These are phyloP conservation scores for Rostratula benghalensis DNA, from an alignment of 2,113 vertebrate species.

Conservation along the genomic window DNA sequence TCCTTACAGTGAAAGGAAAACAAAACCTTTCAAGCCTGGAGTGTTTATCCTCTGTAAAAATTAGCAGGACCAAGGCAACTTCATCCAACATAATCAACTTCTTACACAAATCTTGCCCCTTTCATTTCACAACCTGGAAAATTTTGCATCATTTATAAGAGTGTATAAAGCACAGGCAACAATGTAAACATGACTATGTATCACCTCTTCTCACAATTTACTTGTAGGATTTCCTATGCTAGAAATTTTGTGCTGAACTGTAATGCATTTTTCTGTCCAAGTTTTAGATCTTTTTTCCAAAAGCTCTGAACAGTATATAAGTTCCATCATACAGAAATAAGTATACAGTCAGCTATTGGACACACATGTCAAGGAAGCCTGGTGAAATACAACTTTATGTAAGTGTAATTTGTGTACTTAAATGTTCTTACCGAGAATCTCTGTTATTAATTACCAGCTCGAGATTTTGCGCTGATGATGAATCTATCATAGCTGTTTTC, in stretches of 20 bases:
- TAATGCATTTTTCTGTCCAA: not conserved
- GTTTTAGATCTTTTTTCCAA: not conserved
- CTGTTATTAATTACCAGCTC: slow-evolving; percentile 92
- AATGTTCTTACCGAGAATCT: slow-evolving; percentile 84
- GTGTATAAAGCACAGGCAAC: not conserved
- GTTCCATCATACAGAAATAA: not conserved
- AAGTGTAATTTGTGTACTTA: not conserved
- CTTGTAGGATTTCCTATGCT: not conserved
- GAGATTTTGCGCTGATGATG: slow-evolving; percentile 89
- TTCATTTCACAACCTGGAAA: not conserved
- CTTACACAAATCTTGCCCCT: not conserved
- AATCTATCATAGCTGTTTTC: slow-evolving; percentile 95
- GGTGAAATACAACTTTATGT: not conserved
- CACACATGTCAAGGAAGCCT: not conserved
- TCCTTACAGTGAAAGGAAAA: not conserved
- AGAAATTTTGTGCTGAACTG: not conserved
- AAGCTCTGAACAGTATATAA: not conserved
- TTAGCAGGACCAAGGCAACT: not conserved
- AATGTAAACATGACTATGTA: not conserved
- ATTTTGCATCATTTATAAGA: not conserved
- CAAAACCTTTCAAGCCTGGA: not conserved
- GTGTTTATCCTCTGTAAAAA: not conserved
- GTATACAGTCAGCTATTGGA: not conserved
- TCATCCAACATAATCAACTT: not conserved
- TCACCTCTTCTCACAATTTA: not conserved